Evolutionary conservation across 2,888 invertebrate genomes (phyloP).

Genomic region (Octodonta nipae): DNA sequence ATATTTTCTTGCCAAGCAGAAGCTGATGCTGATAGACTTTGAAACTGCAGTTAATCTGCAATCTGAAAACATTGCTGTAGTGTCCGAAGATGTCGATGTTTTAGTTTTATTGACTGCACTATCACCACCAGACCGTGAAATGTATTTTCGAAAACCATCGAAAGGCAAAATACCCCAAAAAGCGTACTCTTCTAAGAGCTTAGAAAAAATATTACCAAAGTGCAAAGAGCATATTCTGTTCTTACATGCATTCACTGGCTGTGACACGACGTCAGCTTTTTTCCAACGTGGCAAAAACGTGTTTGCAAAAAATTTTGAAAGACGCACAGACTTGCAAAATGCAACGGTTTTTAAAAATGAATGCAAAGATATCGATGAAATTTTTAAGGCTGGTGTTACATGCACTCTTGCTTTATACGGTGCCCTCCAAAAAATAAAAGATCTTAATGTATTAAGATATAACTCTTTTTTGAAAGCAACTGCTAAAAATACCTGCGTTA

Average conservation of each 20-base stretch:
- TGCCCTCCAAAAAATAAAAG: no score
- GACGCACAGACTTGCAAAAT: no score
- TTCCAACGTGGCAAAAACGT: no score
- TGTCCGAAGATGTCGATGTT: slow-evolving; percentile 7
- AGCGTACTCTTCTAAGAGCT: slow-evolving; percentile 6
- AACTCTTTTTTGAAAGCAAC: no score
- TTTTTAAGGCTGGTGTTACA: no score
- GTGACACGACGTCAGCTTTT: slow-evolving; percentile 5
- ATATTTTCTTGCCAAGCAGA: slow-evolving; percentile 7
- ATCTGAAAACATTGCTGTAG: slow-evolving; percentile 3
- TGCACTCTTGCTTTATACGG: no score
- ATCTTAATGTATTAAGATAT: no score
- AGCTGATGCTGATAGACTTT: slow-evolving; percentile 7
- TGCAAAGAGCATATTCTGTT: slow-evolving; percentile 6
- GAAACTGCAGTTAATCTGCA: slow-evolving; percentile 6
- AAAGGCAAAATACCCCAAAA: slow-evolving; percentile 6
- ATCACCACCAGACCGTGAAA: slow-evolving; percentile 4
- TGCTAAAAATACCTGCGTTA: no score
- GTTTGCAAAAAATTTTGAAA: no score
- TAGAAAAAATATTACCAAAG: slow-evolving; percentile 1
- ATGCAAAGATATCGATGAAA: no score
- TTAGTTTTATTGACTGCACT: slow-evolving; percentile 5
- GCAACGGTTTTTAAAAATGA: no score
- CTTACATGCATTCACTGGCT: slow-evolving; percentile 6
- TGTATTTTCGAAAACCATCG: slow-evolving; percentile 7